Conservation (phyloP, 2,113 vertebrate species). For the Sus scrofa region DNA sequence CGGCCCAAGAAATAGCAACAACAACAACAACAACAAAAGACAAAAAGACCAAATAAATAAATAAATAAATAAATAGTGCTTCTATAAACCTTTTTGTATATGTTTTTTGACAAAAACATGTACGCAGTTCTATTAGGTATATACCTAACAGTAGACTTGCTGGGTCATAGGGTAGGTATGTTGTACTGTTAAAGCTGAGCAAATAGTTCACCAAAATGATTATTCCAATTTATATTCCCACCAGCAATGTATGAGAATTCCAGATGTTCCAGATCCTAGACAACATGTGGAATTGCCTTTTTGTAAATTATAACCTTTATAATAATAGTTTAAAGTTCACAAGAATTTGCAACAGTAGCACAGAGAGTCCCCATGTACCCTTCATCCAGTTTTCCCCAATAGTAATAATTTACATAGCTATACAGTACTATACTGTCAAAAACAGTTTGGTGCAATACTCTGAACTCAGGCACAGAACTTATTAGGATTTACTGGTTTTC, state of each 20-base stretch:
- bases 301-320: conserved; percentile 31
- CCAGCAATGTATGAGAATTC: neutral
- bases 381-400: neutral
- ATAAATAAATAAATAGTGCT: neutral
- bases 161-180: neutral
- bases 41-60: too few relatives aligned
- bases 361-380: neutral
- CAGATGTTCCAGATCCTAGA: neutral
- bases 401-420: neutral
- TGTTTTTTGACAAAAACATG: conserved; percentile 5
- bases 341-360: neutral
- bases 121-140: conserved; percentile 3
- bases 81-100: neutral
- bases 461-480: neutral
- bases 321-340: conserved; percentile 9
- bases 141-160: neutral
- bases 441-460: neutral
- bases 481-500: conserved; percentile 16
- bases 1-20: too few relatives aligned
- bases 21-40: too few relatives aligned
- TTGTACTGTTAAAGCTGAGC: neutral
- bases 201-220: conserved; percentile 8
- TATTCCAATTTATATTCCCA: conserved; percentile 11
- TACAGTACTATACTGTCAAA: neutral
- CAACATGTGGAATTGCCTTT: neutral